A percentile compares a stretch with the other conserved stretches of the same genome.
These are phyloP conservation scores for Drymonia ruficornis DNA, from an alignment of 2,888 invertebrate genomes.

Conservation along the genomic window DNA sequence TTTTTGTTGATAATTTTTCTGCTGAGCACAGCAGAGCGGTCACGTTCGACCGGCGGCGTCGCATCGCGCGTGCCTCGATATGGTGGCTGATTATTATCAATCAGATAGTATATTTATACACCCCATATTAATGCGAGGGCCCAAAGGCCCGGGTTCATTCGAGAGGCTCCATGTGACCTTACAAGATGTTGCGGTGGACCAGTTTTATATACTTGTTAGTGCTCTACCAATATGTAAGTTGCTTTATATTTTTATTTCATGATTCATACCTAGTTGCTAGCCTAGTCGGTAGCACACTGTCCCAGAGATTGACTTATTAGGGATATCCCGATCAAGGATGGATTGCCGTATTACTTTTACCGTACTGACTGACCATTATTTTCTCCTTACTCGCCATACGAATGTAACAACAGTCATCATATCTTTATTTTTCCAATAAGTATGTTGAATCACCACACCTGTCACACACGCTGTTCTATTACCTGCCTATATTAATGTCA, in stretches of 20 bases:
- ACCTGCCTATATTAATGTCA: too few species aligned
- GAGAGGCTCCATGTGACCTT: conserved; percentile 37
- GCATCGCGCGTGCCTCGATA: conserved; percentile 26
- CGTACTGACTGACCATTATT: too few species aligned
- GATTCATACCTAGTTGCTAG: too few species aligned
- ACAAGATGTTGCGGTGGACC: conserved; percentile 41
- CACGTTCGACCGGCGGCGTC: conserved; percentile 36
- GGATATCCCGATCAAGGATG: too few species aligned
- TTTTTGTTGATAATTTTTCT: conserved; percentile 22
- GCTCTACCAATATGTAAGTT: conserved; percentile 33
- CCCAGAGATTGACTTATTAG: neutral
- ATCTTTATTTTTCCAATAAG: too few species aligned
- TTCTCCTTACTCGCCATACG: too few species aligned
- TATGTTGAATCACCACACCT: too few species aligned
- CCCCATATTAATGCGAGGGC: conserved; percentile 27
- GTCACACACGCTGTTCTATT: too few species aligned
- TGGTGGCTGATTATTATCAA: conserved; percentile 17
- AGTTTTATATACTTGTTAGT: conserved; percentile 28
- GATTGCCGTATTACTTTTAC: too few species aligned
- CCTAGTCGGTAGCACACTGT: too few species aligned
- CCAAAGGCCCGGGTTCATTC: conserved; percentile 27
- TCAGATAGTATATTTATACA: conserved; percentile 24
- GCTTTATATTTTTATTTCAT: neutral
- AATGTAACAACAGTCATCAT: too few species aligned
- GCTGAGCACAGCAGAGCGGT: conserved; percentile 25